Conservation (phyloP, 2,797 vertebrate species). For the Rhodeus uyekii region DNA sequence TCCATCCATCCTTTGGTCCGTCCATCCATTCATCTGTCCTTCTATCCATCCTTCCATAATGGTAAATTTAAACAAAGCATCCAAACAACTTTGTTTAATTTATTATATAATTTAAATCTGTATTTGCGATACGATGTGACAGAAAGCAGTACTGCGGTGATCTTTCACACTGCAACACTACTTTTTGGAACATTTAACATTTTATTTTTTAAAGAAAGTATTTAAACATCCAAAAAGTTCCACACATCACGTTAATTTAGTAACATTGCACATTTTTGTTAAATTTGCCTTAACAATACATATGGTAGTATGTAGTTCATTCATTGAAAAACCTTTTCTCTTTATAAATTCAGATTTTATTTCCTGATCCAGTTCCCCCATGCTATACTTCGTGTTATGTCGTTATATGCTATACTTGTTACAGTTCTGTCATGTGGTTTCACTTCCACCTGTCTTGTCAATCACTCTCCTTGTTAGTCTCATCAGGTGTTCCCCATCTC, state of each 20-base stretch:
- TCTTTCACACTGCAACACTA: neutral
- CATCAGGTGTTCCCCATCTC: too few species aligned
- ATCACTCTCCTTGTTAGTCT: too few species aligned
- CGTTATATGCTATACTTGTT: too few species aligned
- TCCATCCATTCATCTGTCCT: too few species aligned
- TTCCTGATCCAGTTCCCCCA: neutral
- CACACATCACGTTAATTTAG: neutral
- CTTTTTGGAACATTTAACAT: too few species aligned
- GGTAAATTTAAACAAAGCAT: neutral
- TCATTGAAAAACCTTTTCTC: neutral
- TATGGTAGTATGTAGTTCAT: neutral
- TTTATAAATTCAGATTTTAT: neutral
- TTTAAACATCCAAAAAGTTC: neutral
- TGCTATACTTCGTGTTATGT: too few species aligned
- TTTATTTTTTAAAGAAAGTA: too few species aligned
- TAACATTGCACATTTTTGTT: neutral
- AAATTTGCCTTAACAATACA: neutral
- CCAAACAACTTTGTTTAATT: neutral
- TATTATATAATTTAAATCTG: neutral
- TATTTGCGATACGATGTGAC: neutral
- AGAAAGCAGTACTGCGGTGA: neutral
- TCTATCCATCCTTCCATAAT: too few species aligned
- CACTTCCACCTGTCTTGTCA: too few species aligned
- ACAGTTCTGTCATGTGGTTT: too few species aligned
- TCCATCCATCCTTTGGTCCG: too few species aligned